These are phyloP conservation scores for Tragelaphus buxtoni DNA, from an alignment of 2,113 vertebrate species.

Conservation along the genomic window DNA sequence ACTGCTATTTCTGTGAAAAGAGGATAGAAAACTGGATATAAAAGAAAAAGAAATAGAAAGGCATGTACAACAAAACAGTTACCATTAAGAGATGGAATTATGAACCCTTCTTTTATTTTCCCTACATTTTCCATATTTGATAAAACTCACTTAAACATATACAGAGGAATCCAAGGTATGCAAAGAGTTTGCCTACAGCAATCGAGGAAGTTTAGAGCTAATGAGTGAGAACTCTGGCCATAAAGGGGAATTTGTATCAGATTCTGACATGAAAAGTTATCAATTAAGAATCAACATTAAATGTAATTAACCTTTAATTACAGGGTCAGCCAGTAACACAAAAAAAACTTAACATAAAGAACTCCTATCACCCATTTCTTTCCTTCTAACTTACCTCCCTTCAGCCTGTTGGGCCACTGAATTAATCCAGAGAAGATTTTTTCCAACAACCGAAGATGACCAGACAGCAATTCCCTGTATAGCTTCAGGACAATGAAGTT, in stretches of 20 bases:
- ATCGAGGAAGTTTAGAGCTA: neutral
- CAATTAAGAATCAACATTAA: neutral
- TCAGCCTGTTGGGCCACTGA: constrained; percentile 96
- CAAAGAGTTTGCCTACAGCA: neutral
- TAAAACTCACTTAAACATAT: neutral
- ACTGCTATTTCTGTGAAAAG: neutral
- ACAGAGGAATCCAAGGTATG: neutral
- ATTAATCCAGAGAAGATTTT: constrained; percentile 91
- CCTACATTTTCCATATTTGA: neutral
- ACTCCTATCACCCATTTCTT: neutral
- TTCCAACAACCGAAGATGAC: constrained; percentile 88
- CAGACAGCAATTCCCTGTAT: constrained; percentile 95
- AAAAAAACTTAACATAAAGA: neutral
- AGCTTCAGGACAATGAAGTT: constrained; percentile 95
- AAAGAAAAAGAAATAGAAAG: neutral
- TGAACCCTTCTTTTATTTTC: neutral
- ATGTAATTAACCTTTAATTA: neutral
- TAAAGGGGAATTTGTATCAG: neutral
- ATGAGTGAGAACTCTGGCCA: neutral
- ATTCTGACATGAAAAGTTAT: neutral
- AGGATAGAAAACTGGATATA: neutral
- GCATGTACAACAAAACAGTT: neutral
- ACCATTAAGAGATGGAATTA: neutral
- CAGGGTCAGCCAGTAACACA: neutral
- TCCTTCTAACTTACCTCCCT: constrained; percentile 86